Base-by-base conservation (phyloP, 2,113 vertebrate genomes). In the Channa argus region DNA sequence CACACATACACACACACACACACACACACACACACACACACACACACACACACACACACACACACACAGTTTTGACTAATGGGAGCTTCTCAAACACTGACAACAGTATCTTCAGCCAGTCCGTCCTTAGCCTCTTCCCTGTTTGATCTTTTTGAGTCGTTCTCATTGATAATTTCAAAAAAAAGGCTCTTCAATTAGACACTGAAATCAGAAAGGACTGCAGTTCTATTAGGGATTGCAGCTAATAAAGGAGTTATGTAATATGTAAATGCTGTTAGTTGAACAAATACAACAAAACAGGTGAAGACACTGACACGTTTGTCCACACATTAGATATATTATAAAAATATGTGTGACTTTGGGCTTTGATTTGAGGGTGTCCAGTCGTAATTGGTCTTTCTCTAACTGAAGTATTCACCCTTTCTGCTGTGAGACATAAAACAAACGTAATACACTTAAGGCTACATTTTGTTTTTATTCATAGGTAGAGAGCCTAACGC, bases 41-140 rank as follows among this genome's bases (percentile, higher is more conserved):
- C 24, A 24, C 24, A 24, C 24, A 45, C 34, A n/a, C 1, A 47
- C n/a, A n/a, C n/a, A 45, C 34, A n/a, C 24, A 24, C 24, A 24
- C 24, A 24, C 24, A 45, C 34, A n/a, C 1, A 47, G 37, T 55
- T 75, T 60, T 47, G 66, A 64, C 53, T 75, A 66, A 78, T 65
- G 15, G 0, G 3, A 67, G 65, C 58, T 15, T 43, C 65, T 70
- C 24, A 24, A 39, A 68, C 58, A 15, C 38, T 11, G 47, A 44
- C 7, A 39, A 36, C 3, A 4, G 11, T 5, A 33, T 39, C 52
- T 56, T 46, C 53, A 51, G 33, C 46, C 51, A n/a, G 4, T 34
- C 0, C 34, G 7, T 63, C 9, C 10, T 62, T 34, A 15, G 37
- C 52, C 52, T 62, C n/a, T 14, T 11, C 13, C 24, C 6, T 38